Evolutionary conservation across 2,888 invertebrate genomes (phyloP).

Genomic region (Eristalinus sepulchralis): DNA sequence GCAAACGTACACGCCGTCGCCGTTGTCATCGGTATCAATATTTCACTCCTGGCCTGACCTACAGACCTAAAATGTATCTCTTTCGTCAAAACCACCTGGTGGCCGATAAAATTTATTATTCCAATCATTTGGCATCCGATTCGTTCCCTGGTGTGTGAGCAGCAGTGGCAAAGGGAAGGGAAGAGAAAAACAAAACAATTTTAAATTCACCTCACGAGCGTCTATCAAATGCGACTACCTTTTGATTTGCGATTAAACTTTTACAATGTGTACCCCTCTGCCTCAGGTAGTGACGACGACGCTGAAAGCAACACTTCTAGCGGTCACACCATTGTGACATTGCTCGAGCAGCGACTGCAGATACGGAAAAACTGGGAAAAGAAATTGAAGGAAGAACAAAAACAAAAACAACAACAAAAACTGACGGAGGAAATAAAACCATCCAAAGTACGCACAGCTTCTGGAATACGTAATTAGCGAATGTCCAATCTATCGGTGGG

Average conservation of each 20-base stretch:
- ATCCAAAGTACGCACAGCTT: constrained; percentile 42
- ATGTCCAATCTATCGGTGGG: constrained; percentile 16
- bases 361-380: neutral
- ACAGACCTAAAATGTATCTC: constrained; percentile 50
- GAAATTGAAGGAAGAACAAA: neutral
- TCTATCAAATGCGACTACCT: constrained; percentile 43
- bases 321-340: constrained; percentile 21
- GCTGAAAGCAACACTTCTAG: neutral
- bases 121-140: constrained; percentile 53
- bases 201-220: neutral
- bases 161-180: neutral
- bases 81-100: constrained; percentile 55
- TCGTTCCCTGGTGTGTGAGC: neutral
- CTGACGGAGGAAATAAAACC: constrained; percentile 32
- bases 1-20: neutral
- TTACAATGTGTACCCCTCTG: neutral
- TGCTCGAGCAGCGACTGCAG: neutral
- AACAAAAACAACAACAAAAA: neutral
- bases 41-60: constrained; percentile 31
- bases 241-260: constrained; percentile 71
- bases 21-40: too few relatives aligned
- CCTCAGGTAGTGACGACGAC: neutral
- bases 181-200: neutral
- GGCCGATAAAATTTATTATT: constrained; percentile 65
- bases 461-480: constrained; percentile 65